phyloP scores from a whole-genome alignment of 2,888 invertebrate genomes.

The Drosophila fungiperda region DNA sequence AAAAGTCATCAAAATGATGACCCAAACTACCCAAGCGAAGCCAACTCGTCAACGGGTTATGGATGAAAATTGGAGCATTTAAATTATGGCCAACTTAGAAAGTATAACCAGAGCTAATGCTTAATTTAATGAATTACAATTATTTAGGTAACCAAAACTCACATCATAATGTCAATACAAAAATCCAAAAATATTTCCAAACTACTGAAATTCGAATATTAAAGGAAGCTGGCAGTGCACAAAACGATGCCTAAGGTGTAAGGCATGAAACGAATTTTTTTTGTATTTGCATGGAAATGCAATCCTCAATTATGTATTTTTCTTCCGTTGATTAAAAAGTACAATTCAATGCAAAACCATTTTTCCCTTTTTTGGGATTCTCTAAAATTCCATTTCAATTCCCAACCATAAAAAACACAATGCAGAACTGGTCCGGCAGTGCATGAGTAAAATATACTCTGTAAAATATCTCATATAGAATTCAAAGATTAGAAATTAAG shows the following conservation, averaged over 20 bases:
- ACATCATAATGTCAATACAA: neutral
- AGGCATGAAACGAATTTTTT: neutral
- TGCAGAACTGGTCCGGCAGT: neutral
- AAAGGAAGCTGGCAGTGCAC: neutral
- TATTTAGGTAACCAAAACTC: neutral
- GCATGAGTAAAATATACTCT: constrained; percentile 1
- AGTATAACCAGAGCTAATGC: neutral
- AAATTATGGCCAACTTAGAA: constrained; percentile 27
- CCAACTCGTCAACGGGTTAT: neutral
- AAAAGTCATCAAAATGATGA: constrained; percentile 16
- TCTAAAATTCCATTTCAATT: constrained; percentile 32
- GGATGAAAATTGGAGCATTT: neutral
- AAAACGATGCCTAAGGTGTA: neutral
- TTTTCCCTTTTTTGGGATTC: constrained; percentile 5
- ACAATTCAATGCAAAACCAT: constrained; percentile 9
- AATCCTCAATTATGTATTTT: constrained; percentile 11
- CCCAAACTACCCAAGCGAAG: neutral
- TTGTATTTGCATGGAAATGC: constrained; percentile 12
- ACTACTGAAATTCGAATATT: neutral
- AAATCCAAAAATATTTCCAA: neutral
- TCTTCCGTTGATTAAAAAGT: constrained; percentile 15
- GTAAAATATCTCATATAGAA: neutral
- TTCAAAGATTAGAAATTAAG: neutral
- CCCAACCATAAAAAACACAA: constrained; percentile 13
- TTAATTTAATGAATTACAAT: neutral